Evolutionary conservation across 92 coral and sea anemone species (phyloP).

Genomic region (Zoanthus sociatus): DNA sequence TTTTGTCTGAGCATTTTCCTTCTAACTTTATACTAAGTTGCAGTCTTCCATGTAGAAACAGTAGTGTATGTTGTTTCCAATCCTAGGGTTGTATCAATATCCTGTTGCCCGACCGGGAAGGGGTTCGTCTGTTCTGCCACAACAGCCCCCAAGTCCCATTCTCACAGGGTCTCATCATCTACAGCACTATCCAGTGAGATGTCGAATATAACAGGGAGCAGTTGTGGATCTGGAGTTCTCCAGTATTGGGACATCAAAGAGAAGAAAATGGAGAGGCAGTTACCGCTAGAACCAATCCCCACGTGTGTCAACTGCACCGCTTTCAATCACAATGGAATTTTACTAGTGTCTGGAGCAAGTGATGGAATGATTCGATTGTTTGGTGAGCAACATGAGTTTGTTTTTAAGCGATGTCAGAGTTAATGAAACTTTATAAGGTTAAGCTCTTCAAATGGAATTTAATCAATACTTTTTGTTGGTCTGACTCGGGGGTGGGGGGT

Average conservation of each 20-base stretch:
- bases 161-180: conserved; percentile 39
- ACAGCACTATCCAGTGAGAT: conserved; percentile 60
- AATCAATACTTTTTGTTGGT: too few relatives aligned
- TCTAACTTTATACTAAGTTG: too few relatives aligned
- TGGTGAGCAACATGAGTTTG: conserved; percentile 53
- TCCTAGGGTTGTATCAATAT: conserved; percentile 87
- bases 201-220: conserved; percentile 54
- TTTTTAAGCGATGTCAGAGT: too few relatives aligned
- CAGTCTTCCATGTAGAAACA: too few relatives aligned
- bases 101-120: conserved; percentile 92
- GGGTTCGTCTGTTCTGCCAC: conserved; percentile 96
- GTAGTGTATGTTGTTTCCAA: neutral
- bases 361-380: conserved; percentile 95
- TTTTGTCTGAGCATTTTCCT: too few relatives aligned
- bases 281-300: conserved; percentile 79
- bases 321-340: conserved; percentile 95
- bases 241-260: conserved; percentile 96
- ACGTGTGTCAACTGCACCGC: conserved; percentile 95
- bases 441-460: too few relatives aligned
- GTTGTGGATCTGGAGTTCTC: conserved; percentile 66
- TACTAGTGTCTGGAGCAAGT: conserved; percentile 94
- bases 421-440: too few relatives aligned
- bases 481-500: too few relatives aligned
- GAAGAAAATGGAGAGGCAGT: conserved; percentile 87
- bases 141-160: conserved; percentile 58